These are phyloP conservation scores for Calephelis nemesis DNA, from an alignment of 1,140 invertebrate species.

Conservation along the genomic window DNA sequence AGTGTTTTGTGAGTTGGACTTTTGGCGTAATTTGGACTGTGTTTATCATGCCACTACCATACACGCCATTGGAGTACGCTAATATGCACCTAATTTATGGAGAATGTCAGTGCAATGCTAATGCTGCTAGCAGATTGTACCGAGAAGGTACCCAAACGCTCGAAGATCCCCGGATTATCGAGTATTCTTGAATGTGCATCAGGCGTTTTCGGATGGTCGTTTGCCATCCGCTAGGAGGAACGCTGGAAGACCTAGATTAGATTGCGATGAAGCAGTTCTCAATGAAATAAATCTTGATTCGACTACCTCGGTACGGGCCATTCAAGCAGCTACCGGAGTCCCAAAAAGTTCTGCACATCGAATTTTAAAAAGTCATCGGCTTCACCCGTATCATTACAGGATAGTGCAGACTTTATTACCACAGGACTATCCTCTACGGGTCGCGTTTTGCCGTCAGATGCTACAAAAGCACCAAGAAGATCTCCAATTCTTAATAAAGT, in stretches of 20 bases:
- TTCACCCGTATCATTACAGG: background rate
- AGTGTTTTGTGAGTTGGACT: background rate
- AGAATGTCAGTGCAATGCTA: background rate
- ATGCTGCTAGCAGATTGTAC: background rate
- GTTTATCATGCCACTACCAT: background rate
- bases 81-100: background rate
- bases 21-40: background rate
- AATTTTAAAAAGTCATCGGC: background rate
- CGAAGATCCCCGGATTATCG: conserved; percentile 3
- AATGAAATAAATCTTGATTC: conserved; percentile 8
- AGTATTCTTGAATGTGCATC: conserved; percentile 20
- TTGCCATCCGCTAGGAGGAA: conserved; percentile 6
- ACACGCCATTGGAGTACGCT: background rate
- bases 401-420: background rate
- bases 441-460: background rate
- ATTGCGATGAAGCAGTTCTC: conserved; percentile 17
- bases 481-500: background rate
- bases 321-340: no score
- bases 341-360: no score
- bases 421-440: background rate
- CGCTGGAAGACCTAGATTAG: conserved; percentile 17
- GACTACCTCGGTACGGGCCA: no score
- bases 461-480: background rate
- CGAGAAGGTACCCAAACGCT: background rate
- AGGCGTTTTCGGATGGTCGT: conserved; percentile 12